Base-by-base conservation (phyloP, 2,113 vertebrate genomes). In the Rhynchomys soricoides region DNA sequence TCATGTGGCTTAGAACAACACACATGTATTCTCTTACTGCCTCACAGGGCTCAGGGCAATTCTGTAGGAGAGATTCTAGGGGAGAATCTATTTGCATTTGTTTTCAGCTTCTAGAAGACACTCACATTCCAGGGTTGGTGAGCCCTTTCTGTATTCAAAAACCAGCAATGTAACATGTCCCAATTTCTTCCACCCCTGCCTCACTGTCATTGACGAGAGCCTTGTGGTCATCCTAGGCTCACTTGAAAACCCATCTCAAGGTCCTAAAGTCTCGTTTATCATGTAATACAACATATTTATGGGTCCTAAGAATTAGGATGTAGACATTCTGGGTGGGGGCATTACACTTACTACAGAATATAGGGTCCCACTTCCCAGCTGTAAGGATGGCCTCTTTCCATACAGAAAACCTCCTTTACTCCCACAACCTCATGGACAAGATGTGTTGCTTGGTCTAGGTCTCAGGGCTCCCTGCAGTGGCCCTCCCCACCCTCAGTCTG, bases 91-190 rank as follows among this genome's bases (percentile, higher is more conserved):
- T 43, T 85, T n/a, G 43, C 55, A 6, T 16, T 29, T 85, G n/a
- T 62, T 86, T 83, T 90, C 52, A 75, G 71, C n/a, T 45, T 48
- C 48, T 34, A 5, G 45, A 87, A 89, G 52, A 52, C 26, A 24
- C 26, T 40, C 37, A 7, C 16, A 5, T 55, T 40, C 68, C 31
- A 45, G n/a, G 64, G 57, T 24, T 0, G 1, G 3, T 17, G 34
- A 57, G 1, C 26, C 45, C 52, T 57, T 74, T 73, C 40, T 86
- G 31, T 62, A 88, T 79, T 89, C 89, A 48, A 81, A 94, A 45
- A 8, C 45, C 59, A 79, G 40, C 6, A 29, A 26, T 2, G 24
- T 21, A 8, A n/a, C 83, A 83, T 57, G 78, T 59, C 59, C 91
- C 48, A 13, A 26, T 8, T 37, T 21, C 13, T 12, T 29, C 74